Percentiles rank a stretch among this genome's conserved stretches.
Conservation (phyloP, 2,888 invertebrate genomes). For the Boloria selene region DNA sequence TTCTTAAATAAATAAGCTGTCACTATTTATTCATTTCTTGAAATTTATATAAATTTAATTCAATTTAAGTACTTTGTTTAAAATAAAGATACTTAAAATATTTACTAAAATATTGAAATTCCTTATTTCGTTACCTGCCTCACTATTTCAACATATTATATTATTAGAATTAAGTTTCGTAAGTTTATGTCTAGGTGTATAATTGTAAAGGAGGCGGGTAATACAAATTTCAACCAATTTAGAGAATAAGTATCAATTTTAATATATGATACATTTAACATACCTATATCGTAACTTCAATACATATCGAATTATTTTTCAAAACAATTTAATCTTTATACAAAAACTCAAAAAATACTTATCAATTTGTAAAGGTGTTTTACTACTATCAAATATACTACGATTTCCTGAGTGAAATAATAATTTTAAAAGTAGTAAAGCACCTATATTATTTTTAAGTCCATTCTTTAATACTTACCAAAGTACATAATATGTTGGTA, state of each 20-base stretch:
- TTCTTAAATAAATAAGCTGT: conserved; percentile 3
- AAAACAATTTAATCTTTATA: conserved; percentile 32
- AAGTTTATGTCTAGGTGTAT: conserved; percentile 6
- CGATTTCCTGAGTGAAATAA: neutral
- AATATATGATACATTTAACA: conserved; percentile 20
- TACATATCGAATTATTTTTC: conserved; percentile 46
- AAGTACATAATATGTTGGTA: conserved; percentile 7
- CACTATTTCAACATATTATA: neutral
- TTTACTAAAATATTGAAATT: conserved; percentile 7
- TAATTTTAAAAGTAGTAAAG: conserved; percentile 14
- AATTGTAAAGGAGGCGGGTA: neutral
- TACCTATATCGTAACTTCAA: conserved; percentile 40
- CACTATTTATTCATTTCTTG: neutral
- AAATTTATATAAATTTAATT: conserved; percentile 6
- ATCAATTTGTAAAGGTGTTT: conserved; percentile 17
- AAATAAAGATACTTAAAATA: conserved; percentile 2
- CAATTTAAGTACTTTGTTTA: neutral
- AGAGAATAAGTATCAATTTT: conserved; percentile 21
- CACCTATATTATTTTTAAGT: conserved; percentile 2
- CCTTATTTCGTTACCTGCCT: conserved; percentile 5
- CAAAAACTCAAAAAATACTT: conserved; percentile 33
- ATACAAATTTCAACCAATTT: conserved; percentile 1
- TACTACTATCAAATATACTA: neutral
- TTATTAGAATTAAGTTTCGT: conserved; percentile 15
- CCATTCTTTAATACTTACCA: neutral